Evolutionary conservation across 2,797 vertebrate species (phyloP).

Genomic region (Arrhamphus sclerolepis): DNA sequence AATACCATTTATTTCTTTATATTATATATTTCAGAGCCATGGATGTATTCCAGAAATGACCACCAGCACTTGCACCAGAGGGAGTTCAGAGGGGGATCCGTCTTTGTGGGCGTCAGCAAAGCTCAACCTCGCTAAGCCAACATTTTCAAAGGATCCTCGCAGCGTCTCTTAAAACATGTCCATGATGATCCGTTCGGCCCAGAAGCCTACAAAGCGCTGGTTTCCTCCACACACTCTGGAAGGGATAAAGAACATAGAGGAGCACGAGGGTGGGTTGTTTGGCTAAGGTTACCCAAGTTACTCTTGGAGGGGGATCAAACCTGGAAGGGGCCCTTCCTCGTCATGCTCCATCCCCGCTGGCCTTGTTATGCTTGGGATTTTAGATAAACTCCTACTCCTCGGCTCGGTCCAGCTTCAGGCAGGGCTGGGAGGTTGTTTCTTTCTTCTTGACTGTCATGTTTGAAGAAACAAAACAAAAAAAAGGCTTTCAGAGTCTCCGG

Average conservation of each 20-base stretch:
- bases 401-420: slow-evolving; percentile 6
- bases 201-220: slow-evolving; percentile 68
- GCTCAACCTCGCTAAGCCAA: slow-evolving; percentile 14
- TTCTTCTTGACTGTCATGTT: slow-evolving; percentile 35
- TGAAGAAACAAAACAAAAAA: slow-evolving; percentile 27
- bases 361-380: slow-evolving; percentile 88
- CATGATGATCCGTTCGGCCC: slow-evolving; percentile 67
- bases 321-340: slow-evolving; percentile 67
- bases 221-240: slow-evolving; percentile 80
- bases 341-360: slow-evolving; percentile 78
- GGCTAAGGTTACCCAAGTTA: slow-evolving; percentile 82
- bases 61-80: too few relatives aligned
- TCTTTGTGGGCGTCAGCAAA: background rate
- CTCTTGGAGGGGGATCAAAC: slow-evolving; percentile 90
- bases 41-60: too few relatives aligned
- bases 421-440: slow-evolving; percentile 34
- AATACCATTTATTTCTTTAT: too few relatives aligned
- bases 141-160: slow-evolving; percentile 36
- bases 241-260: slow-evolving; percentile 54
- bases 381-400: slow-evolving; percentile 86
- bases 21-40: too few relatives aligned
- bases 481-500: slow-evolving; percentile 24
- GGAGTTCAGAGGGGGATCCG: too few relatives aligned
- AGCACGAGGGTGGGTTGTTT: slow-evolving; percentile 70
- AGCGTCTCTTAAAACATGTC: slow-evolving; percentile 50